These are phyloP conservation scores for Poeciliopsis retropinna DNA, from an alignment of 2,113 vertebrate genomes.

Conservation along the genomic window DNA sequence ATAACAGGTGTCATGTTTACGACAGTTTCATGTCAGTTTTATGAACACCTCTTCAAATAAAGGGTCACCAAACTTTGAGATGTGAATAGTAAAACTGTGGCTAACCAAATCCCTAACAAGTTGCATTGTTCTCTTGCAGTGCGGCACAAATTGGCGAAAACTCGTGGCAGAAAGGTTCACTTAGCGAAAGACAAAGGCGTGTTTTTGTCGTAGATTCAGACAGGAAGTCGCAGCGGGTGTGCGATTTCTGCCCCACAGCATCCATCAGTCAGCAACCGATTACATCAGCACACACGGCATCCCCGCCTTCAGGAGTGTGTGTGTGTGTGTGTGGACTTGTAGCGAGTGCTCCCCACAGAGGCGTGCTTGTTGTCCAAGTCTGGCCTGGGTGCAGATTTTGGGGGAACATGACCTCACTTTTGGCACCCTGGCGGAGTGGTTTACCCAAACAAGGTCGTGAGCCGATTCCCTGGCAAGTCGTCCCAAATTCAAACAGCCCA, in stretches of 20 bases:
- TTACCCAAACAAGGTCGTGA: constrained; percentile 71
- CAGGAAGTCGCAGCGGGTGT: constrained; percentile 65
- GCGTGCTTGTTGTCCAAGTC: constrained; percentile 46
- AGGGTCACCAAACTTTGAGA: not conserved
- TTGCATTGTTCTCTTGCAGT: constrained; percentile 15
- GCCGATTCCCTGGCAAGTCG: constrained; percentile 28
- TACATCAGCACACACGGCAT: constrained; percentile 38
- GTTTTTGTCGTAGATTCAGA: constrained; percentile 65
- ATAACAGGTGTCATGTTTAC: no score
- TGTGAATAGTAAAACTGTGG: not conserved
- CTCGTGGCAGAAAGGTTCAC: constrained; percentile 14
- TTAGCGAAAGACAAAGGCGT: constrained; percentile 55
- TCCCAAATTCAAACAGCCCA: constrained; percentile 41
- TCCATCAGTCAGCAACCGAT: constrained; percentile 56
- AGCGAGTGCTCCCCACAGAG: constrained; percentile 47
- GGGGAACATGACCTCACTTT: constrained; percentile 74
- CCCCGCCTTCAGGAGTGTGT: constrained; percentile 20
- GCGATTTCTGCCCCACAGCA: constrained; percentile 40
- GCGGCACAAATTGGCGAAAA: constrained; percentile 1
- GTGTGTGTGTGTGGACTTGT: constrained; percentile 6
- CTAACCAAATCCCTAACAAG: not conserved
- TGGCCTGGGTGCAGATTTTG: constrained; percentile 46
- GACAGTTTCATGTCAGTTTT: no score
- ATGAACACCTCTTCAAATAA: no score
- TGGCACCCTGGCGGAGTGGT: constrained; percentile 52